phyloP scores from a whole-genome alignment of 1,140 invertebrate species.

The Steinernema khuongi region DNA sequence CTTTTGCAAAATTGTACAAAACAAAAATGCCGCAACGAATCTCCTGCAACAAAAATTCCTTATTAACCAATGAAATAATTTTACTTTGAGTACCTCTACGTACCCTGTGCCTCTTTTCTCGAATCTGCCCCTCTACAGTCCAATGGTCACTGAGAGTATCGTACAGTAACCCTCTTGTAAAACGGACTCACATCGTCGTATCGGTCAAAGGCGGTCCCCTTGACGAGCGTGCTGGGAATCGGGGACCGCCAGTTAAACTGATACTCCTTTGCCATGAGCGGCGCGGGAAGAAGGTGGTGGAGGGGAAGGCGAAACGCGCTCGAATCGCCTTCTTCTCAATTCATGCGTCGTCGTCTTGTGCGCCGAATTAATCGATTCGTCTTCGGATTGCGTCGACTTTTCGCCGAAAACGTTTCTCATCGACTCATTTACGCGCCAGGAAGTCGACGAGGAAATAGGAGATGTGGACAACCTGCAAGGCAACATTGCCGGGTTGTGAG shows the following conservation, averaged over 20 bases:
- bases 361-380: conserved; percentile 7
- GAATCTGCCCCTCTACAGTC: not conserved
- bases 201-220: conserved; percentile 80
- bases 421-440: conserved; percentile 8
- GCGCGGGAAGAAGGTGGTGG: conserved; percentile 2
- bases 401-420: not conserved
- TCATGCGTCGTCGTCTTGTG: conserved; percentile 14
- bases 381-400: not conserved
- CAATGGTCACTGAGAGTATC: not conserved
- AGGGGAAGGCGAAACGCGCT: conserved; percentile 21
- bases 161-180: not conserved
- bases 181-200: conserved; percentile 76
- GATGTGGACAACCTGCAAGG: not conserved
- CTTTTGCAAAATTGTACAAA: no score
- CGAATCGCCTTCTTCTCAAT: conserved; percentile 21
- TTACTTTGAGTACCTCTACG: no score
- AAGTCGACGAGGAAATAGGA: no score
- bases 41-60: no score
- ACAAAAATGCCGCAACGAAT: no score
- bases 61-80: no score
- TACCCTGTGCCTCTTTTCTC: not conserved
- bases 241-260: conserved; percentile 96
- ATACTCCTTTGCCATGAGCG: conserved; percentile 86
- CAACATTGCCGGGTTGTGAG: not conserved
- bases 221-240: conserved; percentile 77